Evolutionary conservation across 2,113 vertebrate genomes (phyloP), one percentile per base, ranked within the genome.

Genomic region (Thamnaconus septentrionalis): DNA sequence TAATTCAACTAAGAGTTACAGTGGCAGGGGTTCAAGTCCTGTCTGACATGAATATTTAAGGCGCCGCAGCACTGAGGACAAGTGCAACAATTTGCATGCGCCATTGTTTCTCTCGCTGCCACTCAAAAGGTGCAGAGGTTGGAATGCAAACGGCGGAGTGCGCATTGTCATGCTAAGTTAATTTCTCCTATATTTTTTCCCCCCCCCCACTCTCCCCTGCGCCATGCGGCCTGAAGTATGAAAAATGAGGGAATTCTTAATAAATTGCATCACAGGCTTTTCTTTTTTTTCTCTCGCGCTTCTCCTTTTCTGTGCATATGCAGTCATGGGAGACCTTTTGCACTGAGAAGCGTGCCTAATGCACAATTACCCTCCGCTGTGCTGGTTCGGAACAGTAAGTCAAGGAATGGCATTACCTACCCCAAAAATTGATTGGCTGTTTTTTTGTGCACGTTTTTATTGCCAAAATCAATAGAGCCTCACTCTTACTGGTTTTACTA

Each of bases 1-100:
- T 85, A 89, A 91, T 88, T 86, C 82, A 86, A 78, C 86, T 86
- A 79, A 87, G 86, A 85, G 85, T 87, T 79, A 78, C 76, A 68
- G 76, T 86, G 81, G 78, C 82, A 85, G 68, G 69, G 63, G 82
- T 82, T 88, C 87, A 82, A 83, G 71, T 75, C 84, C 77, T 79
- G 82, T 79, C 72, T 12, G 68, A 71, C 73, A 90, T 89, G 76
- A 88, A 90, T 90, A 89, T 86, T 88, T 81, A 85, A 83, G 69
- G 71, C 56, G 50, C 48, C 45, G 61, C 18, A 4, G 64, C 61
- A 71, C 72, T 61, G 41, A 66, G 63, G 80, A 87, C 83, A 71
- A 80, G 76, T 77, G 70, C 60, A 74, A 83, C 76, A 75, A 73
- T 83, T 76, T 76, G 71, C 59, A 5, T 53, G 56, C 44, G 69